Conservation (phyloP, 2,888 invertebrate genomes). For the Eupithecia abbreviata region DNA sequence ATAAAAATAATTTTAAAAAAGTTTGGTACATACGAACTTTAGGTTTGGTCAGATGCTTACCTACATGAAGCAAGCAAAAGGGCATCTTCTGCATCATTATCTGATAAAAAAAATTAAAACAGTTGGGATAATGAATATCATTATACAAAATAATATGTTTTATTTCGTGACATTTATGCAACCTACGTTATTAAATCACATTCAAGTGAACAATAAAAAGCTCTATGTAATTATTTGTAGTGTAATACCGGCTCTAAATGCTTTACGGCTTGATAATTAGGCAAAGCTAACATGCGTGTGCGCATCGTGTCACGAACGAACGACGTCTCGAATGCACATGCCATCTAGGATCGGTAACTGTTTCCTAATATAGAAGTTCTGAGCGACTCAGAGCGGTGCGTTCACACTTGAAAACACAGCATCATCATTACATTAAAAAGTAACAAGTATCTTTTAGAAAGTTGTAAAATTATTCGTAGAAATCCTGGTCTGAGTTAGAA, state of each 20-base stretch:
- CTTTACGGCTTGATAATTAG: slow-evolving; percentile 14
- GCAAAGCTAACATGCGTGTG: slow-evolving; percentile 14
- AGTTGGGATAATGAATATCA: not conserved
- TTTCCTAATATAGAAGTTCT: slow-evolving; percentile 54
- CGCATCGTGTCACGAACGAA: slow-evolving; percentile 41
- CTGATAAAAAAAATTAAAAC: not conserved
- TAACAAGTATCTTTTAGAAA: not conserved
- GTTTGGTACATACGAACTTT: not conserved
- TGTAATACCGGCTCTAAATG: slow-evolving; percentile 9
- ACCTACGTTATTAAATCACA: not conserved
- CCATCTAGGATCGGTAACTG: slow-evolving; percentile 45
- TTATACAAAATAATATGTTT: not conserved
- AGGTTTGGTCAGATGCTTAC: not conserved
- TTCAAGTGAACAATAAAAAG: not conserved
- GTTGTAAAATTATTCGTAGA: not conserved
- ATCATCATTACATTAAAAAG: not conserved
- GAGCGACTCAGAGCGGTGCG: not conserved
- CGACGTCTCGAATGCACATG: slow-evolving; percentile 20
- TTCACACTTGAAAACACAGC: not conserved
- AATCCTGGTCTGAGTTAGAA: not conserved
- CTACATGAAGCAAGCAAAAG: not conserved
- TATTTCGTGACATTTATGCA: not conserved
- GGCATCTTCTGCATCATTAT: no score
- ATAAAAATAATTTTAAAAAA: not conserved
- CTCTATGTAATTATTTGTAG: slow-evolving; percentile 15